Percentiles rank a stretch among this genome's conserved stretches.
phyloP scores from a whole-genome alignment of 1,140 invertebrate genomes.

The Chironomus striatipennis region DNA sequence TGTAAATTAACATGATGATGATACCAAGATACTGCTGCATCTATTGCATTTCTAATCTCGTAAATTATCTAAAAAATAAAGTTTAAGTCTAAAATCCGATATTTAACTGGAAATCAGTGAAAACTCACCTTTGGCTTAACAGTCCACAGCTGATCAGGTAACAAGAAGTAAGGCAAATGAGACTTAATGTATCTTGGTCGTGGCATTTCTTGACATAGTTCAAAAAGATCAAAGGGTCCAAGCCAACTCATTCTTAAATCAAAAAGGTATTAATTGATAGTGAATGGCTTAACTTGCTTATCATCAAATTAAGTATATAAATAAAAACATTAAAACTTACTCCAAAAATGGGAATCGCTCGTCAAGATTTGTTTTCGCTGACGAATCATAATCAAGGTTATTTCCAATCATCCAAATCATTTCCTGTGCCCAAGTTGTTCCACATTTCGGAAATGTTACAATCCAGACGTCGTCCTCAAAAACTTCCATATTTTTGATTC shows the following conservation, averaged over 20 bases:
- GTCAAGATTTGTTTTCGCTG: slow-evolving; percentile 40
- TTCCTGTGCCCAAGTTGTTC: slow-evolving; percentile 57
- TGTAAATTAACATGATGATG: slow-evolving; percentile 57
- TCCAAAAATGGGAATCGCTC: slow-evolving; percentile 49
- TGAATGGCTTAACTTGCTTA: too few relatives aligned
- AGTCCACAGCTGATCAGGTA: slow-evolving; percentile 25
- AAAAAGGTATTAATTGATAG: not conserved
- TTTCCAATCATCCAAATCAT: slow-evolving; percentile 50
- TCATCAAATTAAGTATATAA: too few relatives aligned
- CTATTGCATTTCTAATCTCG: slow-evolving; percentile 71
- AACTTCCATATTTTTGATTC: slow-evolving; percentile 47
- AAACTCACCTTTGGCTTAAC: slow-evolving; percentile 21
- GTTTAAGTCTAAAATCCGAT: too few relatives aligned
- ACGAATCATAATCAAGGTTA: slow-evolving; percentile 42
- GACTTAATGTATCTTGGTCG: slow-evolving; percentile 24
- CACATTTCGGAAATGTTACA: slow-evolving; percentile 41
- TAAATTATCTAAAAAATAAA: slow-evolving; percentile 48
- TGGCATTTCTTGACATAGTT: not conserved
- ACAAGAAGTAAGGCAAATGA: slow-evolving; percentile 23
- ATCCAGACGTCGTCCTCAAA: slow-evolving; percentile 49
- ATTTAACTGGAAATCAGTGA: not conserved
- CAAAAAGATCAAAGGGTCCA: not conserved
- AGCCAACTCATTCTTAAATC: not conserved
- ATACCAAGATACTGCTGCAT: slow-evolving; percentile 71
- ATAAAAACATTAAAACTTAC: not conserved